Evolutionary conservation across 2,888 invertebrate genomes (phyloP).

Genomic region (Scaptomyza reducta): DNA sequence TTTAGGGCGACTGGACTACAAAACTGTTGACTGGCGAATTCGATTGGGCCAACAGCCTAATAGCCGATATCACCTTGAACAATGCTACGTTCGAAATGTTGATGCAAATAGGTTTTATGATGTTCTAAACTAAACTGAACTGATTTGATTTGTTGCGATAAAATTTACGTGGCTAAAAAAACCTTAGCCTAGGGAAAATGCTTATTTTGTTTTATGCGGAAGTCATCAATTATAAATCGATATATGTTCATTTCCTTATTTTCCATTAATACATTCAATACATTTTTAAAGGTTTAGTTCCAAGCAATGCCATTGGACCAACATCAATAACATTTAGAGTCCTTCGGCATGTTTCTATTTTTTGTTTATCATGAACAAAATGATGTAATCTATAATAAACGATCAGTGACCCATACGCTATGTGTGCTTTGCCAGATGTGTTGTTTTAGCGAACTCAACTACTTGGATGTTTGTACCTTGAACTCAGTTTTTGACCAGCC

Average conservation of each 20-base stretch:
- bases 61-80: constrained; percentile 51
- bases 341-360: constrained; percentile 5
- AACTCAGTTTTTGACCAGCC: constrained; percentile 64
- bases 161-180: too few species aligned
- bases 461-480: constrained; percentile 51
- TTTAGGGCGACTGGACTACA: constrained; percentile 27
- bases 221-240: background rate
- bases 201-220: too few species aligned
- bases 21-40: background rate
- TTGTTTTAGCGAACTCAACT: constrained; percentile 12
- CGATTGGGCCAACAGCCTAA: constrained; percentile 44
- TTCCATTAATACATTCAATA: background rate
- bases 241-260: background rate
- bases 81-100: constrained; percentile 28
- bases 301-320: background rate
- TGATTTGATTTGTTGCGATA: background rate
- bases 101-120: background rate
- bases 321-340: background rate
- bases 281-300: background rate
- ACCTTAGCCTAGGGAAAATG: too few species aligned
- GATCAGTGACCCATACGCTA: constrained; percentile 23
- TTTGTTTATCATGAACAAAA: constrained; percentile 10
- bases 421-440: constrained; percentile 28
- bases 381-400: constrained; percentile 8
- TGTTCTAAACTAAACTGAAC: background rate